These are phyloP conservation scores for Acleris holmiana DNA, from an alignment of 2,888 invertebrate genomes.

Conservation along the genomic window DNA sequence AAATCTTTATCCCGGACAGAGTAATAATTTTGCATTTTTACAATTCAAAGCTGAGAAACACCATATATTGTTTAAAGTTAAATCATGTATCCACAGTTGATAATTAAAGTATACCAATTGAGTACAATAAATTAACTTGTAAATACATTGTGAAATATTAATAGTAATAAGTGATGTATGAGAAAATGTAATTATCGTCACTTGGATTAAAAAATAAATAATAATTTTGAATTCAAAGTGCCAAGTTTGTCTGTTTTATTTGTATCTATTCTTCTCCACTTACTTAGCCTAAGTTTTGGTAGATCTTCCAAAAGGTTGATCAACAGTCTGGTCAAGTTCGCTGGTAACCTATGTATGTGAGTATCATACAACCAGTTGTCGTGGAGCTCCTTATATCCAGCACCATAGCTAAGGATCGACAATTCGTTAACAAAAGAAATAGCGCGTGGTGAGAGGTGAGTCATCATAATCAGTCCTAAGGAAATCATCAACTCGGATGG, in stretches of 20 bases:
- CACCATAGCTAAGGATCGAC: no score
- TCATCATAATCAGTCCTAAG: no score
- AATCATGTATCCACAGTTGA: slow-evolving; percentile 57
- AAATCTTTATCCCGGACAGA: no score
- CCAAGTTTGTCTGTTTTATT: slow-evolving; percentile 75
- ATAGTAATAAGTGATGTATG: slow-evolving; percentile 56
- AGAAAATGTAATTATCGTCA: slow-evolving; percentile 70
- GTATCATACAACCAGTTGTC: no score
- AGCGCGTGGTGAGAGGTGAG: no score
- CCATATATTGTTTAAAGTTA: slow-evolving; percentile 41
- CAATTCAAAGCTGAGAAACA: slow-evolving; percentile 32
- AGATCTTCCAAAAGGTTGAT: no score
- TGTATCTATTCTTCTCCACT: neutral
- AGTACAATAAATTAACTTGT: slow-evolving; percentile 81
- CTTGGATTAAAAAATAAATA: slow-evolving; percentile 73
- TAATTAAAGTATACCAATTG: slow-evolving; percentile 73
- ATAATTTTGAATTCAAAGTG: slow-evolving; percentile 82
- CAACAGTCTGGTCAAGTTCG: neutral
- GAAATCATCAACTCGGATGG: no score
- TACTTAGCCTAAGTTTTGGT: no score
- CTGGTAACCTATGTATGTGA: no score
- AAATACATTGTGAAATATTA: slow-evolving; percentile 76
- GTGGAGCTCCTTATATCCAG: no score
- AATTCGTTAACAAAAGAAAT: no score
- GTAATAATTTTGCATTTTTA: neutral